Conservation (phyloP, 2,888 invertebrate species). For the Perithous albicinctus region DNA sequence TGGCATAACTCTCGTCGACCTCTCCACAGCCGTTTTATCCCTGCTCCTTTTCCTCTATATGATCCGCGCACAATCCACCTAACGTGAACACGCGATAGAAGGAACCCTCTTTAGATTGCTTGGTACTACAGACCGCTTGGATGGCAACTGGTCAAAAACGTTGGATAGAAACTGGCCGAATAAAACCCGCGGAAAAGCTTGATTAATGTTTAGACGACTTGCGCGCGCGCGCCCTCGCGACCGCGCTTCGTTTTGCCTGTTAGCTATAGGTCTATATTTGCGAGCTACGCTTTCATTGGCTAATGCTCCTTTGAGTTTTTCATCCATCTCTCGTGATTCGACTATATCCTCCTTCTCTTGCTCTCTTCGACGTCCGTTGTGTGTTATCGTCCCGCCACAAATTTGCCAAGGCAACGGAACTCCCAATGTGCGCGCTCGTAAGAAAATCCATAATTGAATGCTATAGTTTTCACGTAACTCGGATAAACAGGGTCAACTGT, state of each 20-base stretch:
- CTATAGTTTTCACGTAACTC: conserved; percentile 5
- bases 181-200: conserved; percentile 30
- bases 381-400: conserved; percentile 2
- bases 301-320: too few species aligned
- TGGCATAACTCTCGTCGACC: conserved; percentile 34
- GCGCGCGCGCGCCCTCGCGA: conserved; percentile 3
- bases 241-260: too few species aligned
- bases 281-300: conserved; percentile 1
- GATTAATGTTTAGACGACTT: background rate
- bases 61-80: conserved; percentile 30
- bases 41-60: conserved; percentile 27
- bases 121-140: conserved; percentile 55
- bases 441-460: conserved; percentile 23
- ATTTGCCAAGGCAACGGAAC: background rate
- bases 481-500: conserved; percentile 10
- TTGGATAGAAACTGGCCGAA: conserved; percentile 37
- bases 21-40: conserved; percentile 42
- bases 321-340: background rate
- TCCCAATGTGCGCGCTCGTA: background rate
- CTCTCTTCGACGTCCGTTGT: background rate
- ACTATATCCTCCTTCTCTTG: background rate
- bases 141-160: conserved; percentile 59
- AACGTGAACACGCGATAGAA: conserved; percentile 58
- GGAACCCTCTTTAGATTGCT: conserved; percentile 52
- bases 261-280: conserved; percentile 13